These are phyloP conservation scores for Torymus tubicola DNA, from an alignment of 2,888 invertebrate species.

Conservation along the genomic window DNA sequence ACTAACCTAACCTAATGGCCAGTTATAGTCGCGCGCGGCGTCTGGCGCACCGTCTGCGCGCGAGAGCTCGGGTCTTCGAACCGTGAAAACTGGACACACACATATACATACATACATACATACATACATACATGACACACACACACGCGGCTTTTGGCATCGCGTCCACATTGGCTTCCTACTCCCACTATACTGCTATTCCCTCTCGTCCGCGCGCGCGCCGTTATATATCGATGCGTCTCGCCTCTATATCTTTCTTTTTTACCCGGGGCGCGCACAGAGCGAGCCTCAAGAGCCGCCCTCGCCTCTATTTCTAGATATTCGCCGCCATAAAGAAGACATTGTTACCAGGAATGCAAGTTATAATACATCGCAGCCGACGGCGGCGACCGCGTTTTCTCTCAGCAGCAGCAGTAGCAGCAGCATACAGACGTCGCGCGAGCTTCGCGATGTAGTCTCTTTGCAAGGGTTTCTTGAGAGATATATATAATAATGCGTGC, in stretches of 20 bases:
- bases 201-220: constrained; percentile 6
- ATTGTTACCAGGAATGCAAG: constrained; percentile 46
- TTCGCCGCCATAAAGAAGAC: constrained; percentile 45
- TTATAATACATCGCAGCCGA: constrained; percentile 22
- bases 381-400: neutral
- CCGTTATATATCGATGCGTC: constrained; percentile 50
- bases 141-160: constrained; percentile 14
- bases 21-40: constrained; percentile 64
- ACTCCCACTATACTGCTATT: constrained; percentile 32
- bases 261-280: too few relatives aligned
- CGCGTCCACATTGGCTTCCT: neutral
- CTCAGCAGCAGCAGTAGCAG: neutral
- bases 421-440: neutral
- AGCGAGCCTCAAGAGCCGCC: constrained; percentile 3
- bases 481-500: too few relatives aligned
- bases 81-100: constrained; percentile 61
- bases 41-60: constrained; percentile 62
- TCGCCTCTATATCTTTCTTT: constrained; percentile 1
- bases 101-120: too few relatives aligned
- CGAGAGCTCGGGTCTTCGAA: constrained; percentile 61
- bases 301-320: constrained; percentile 48
- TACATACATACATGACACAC: neutral
- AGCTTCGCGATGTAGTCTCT: neutral
- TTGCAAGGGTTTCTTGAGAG: neutral
- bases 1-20: constrained; percentile 58